phyloP scores from a whole-genome alignment of 2,888 invertebrate species.

The Tanypteryx hageni region DNA sequence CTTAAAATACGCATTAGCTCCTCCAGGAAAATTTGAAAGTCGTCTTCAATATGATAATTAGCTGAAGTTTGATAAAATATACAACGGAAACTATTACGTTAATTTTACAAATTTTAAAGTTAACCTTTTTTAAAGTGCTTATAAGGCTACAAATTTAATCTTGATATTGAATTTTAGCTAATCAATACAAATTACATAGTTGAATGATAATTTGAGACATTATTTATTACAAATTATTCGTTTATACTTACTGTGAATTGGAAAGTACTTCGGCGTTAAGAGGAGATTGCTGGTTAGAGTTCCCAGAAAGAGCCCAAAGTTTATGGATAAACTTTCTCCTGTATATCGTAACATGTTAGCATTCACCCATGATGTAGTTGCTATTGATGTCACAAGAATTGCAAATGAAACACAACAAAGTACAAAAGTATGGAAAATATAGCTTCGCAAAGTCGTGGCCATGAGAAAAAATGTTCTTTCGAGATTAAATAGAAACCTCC shows the following conservation, averaged over 20 bases:
- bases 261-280: neutral
- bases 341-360: neutral
- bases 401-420: slow-evolving; percentile 61
- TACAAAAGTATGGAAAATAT: slow-evolving; percentile 53
- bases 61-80: too few relatives aligned
- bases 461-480: slow-evolving; percentile 3
- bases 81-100: too few relatives aligned
- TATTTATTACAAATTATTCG: too few relatives aligned
- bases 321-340: neutral
- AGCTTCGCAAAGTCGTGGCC: slow-evolving; percentile 50
- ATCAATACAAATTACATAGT: too few relatives aligned
- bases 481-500: neutral
- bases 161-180: too few relatives aligned
- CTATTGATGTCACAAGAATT: slow-evolving; percentile 52
- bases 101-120: too few relatives aligned
- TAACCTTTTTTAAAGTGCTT: too few relatives aligned
- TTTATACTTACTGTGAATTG: slow-evolving; percentile 36
- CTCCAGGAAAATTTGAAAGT: too few relatives aligned
- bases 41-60: too few relatives aligned
- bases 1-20: too few relatives aligned
- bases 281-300: neutral
- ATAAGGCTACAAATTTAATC: too few relatives aligned
- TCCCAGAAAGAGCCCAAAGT: slow-evolving; percentile 63
- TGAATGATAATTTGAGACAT: too few relatives aligned
- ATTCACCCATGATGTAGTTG: slow-evolving; percentile 45